Base-by-base conservation (phyloP, 2,113 vertebrate genomes). In the Raja brachyura region DNA sequence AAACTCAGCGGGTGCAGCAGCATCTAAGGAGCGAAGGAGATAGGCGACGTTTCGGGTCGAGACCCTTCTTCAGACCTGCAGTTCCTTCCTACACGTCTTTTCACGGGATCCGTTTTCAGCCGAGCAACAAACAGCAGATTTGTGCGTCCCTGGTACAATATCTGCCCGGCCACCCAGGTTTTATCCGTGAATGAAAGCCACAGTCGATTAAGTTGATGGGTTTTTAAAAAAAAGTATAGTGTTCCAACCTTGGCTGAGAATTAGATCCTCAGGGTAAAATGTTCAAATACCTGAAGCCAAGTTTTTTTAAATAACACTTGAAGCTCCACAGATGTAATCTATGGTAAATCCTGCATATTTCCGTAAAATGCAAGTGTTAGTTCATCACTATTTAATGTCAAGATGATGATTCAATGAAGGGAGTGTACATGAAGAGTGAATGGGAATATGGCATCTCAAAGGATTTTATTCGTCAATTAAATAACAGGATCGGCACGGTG, bases 211-310 rank as follows among this genome's bases (percentile, higher is more conserved):
- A 81, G 0, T 81, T 22, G 78, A 81, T 16, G 78, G 39, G 39
- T 33, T 48, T 22, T 81, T n/a, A n/a, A 8, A 16, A 81, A 20
- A 79, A 81, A 20, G 18, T n/a, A 14, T 48, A 54, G 78, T 81
- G 39, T 4, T 2, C 78, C 39, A 20, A 54, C 39, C 79, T 83
- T 22, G 56, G 18, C 79, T 83, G 79, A 83, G 79, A 22, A 39
- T 83, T 56, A 25, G 79, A 22, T 56, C 79, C 56, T 83, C 79
- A 83, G 79, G 18, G 39, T 83, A 56, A 83, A 83, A 83, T 83
- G 48, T 83, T 83, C 79, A 54, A 54, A 48, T 48, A 81, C 54
- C 48, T 3, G 79, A 22, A 25, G 22, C 39, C 20, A 25, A 48
- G 54, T 22, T 48, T 48, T 48, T 48, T 1, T 1, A 20, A 8